These are phyloP conservation scores for Amphiprion percula DNA, from an alignment of 2,113 vertebrate genomes.

Conservation along the genomic window DNA sequence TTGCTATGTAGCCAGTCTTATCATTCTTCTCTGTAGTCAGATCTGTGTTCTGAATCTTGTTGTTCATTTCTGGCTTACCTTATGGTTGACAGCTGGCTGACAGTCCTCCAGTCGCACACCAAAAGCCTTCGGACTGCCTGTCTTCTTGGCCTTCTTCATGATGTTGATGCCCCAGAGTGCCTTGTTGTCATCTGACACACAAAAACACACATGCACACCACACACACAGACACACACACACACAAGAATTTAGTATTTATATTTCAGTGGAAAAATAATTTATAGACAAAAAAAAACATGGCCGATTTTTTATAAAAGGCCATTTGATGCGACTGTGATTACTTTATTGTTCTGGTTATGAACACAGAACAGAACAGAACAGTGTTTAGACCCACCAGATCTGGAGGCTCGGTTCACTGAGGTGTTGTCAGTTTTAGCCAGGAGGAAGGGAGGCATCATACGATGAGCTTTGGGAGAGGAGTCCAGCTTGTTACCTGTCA, in stretches of 20 bases:
- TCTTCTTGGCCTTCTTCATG: conserved; percentile 96
- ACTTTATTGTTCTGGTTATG: neutral
- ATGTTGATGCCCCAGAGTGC: conserved; percentile 94
- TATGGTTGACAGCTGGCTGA: conserved; percentile 90
- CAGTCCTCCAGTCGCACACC: conserved; percentile 96
- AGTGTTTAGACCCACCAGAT: conserved; percentile 81
- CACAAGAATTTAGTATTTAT: too few species aligned
- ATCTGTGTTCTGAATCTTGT: too few species aligned
- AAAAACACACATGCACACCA: neutral
- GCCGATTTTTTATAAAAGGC: too few species aligned
- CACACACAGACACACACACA: too few species aligned
- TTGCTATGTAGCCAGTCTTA: too few species aligned
- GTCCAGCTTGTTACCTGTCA: conserved; percentile 90
- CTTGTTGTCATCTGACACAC: conserved; percentile 88
- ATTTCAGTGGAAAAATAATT: too few species aligned
- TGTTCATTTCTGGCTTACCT: conserved; percentile 80
- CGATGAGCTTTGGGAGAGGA: conserved; percentile 91
- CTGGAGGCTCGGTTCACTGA: conserved; percentile 80
- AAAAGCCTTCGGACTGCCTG: conserved; percentile 86
- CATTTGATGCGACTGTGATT: too few species aligned
- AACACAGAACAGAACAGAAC: neutral
- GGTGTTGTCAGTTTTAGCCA: conserved; percentile 84
- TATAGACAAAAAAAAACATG: too few species aligned
- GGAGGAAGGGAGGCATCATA: conserved; percentile 91
- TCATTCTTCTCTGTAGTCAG: too few species aligned